Conservation (phyloP, 2,888 invertebrate genomes). For the Pogonocherus hispidulus region DNA sequence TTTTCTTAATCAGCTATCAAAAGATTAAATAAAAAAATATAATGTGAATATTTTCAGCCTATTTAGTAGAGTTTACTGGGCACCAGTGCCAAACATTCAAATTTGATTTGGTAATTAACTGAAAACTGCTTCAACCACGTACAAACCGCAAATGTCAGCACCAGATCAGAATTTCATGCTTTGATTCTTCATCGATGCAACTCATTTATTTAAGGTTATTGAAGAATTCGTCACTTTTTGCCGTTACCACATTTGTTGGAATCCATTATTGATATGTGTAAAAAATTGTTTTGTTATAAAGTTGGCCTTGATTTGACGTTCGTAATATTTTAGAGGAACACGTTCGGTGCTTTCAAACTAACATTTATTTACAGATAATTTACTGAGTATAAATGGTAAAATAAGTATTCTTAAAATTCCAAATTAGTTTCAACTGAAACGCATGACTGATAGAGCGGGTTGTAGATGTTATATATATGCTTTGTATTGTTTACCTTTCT, state of each 20-base stretch:
- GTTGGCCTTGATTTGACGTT: not conserved
- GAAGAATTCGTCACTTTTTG: not conserved
- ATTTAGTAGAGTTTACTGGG: too few relatives aligned
- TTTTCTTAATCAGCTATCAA: too few relatives aligned
- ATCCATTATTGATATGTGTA: not conserved
- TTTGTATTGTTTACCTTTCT: conserved; percentile 16
- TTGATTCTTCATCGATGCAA: not conserved
- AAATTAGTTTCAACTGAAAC: conserved; percentile 42
- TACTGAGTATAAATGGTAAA: conserved; percentile 27
- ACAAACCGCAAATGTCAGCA: conserved; percentile 10
- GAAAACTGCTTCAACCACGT: conserved; percentile 3
- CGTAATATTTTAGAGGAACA: not conserved
- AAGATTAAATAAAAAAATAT: too few relatives aligned
- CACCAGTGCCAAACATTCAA: not conserved
- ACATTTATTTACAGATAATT: conserved; percentile 33
- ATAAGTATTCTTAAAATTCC: conserved; percentile 41
- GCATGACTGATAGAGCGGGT: conserved; percentile 40
- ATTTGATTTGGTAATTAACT: conserved; percentile 1
- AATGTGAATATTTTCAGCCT: too few relatives aligned
- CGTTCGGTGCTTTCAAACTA: conserved; percentile 7
- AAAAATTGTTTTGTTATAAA: not conserved
- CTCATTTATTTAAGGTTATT: not conserved
- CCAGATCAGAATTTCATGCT: conserved; percentile 1
- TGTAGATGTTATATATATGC: conserved; percentile 3
- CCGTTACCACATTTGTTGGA: not conserved